Evolutionary conservation across 1,140 invertebrate genomes (phyloP).

Genomic region (Drosophila busckii): DNA sequence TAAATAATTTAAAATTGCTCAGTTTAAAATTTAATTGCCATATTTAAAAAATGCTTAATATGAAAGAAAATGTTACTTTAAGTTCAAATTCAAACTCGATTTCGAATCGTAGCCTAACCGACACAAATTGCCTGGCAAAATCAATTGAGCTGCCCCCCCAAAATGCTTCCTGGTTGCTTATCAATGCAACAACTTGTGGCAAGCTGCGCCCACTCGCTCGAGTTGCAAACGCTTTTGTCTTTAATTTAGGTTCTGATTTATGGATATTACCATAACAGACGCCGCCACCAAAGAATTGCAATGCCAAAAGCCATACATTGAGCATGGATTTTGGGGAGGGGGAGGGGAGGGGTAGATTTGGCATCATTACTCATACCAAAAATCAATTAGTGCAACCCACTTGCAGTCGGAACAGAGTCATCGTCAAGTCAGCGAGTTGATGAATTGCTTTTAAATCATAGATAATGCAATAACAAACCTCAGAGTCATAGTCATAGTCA

Average conservation of each 20-base stretch:
- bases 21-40: too few species aligned
- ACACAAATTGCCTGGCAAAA: too few species aligned
- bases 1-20: too few species aligned
- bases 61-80: too few species aligned
- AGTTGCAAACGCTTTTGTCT: conserved; percentile 57
- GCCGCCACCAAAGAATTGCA: conserved; percentile 35
- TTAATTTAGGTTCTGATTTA: conserved; percentile 62
- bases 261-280: conserved; percentile 62
- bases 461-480: conserved; percentile 72
- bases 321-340: conserved; percentile 66
- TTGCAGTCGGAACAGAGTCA: conserved; percentile 55
- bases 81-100: too few species aligned
- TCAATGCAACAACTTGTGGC: conserved; percentile 45
- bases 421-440: conserved; percentile 66
- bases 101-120: too few species aligned
- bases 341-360: too few species aligned
- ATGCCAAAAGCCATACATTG: conserved; percentile 55
- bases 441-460: conserved; percentile 77
- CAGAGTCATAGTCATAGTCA: conserved; percentile 51
- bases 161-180: too few species aligned
- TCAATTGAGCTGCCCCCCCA: too few species aligned
- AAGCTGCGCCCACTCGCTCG: conserved; percentile 52
- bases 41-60: too few species aligned
- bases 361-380: conserved; percentile 71
- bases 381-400: conserved; percentile 73